A percentile compares a stretch with the other conserved stretches of the same genome.
phyloP scores from a whole-genome alignment of 1,140 invertebrate species.

The Drosophila azteca region DNA sequence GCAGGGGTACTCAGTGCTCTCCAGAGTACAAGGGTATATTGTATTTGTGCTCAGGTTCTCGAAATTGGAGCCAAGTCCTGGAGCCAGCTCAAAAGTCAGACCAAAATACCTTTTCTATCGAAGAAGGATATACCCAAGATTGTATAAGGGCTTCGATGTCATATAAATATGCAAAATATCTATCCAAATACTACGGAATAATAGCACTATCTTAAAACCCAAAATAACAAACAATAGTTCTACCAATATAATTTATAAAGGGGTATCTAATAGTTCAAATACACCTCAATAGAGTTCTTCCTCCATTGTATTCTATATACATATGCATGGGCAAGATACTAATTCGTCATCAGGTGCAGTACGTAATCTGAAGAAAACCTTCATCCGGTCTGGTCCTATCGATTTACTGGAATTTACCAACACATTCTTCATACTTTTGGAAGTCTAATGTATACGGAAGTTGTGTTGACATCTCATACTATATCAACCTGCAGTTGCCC shows the following conservation, averaged over 20 bases:
- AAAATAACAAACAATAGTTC: too few relatives aligned
- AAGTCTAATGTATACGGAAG: conserved; percentile 8
- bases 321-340: neutral
- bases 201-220: too few relatives aligned
- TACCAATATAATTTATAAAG: neutral
- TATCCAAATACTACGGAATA: too few relatives aligned
- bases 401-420: neutral
- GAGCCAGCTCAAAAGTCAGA: too few relatives aligned
- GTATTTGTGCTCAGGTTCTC: neutral
- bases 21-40: too few relatives aligned
- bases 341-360: conserved; percentile 32
- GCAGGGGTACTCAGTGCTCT: neutral
- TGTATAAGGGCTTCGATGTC: too few relatives aligned
- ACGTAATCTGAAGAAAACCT: conserved; percentile 37
- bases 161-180: too few relatives aligned
- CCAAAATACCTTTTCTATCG: too few relatives aligned
- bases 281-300: too few relatives aligned
- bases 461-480: neutral
- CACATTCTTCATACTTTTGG: neutral
- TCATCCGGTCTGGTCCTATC: neutral
- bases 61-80: too few relatives aligned
- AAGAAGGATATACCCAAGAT: too few relatives aligned
- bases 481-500: neutral
- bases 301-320: conserved; percentile 7
- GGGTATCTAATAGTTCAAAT: neutral